Evolutionary conservation across 2,888 invertebrate species (phyloP).

Genomic region (Aromia moschata): DNA sequence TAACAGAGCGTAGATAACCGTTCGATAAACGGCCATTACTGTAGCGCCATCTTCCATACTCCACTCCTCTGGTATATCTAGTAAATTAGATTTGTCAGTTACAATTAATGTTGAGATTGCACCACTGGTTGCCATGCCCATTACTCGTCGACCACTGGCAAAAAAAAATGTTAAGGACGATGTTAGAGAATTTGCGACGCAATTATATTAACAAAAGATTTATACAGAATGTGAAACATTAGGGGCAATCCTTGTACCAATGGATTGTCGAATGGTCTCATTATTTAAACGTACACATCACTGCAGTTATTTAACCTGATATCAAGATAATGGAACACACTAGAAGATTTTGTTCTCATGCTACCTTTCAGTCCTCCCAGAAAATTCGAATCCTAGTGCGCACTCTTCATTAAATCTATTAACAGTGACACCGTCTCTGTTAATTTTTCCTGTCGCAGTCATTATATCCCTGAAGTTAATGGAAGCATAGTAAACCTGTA

Average conservation of each 20-base stretch:
- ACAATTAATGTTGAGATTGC: constrained; percentile 71
- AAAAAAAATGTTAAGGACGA: constrained; percentile 6
- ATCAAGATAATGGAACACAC: no score
- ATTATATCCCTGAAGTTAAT: constrained; percentile 79
- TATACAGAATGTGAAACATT: no score
- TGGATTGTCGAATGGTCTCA: no score
- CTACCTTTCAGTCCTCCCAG: constrained; percentile 60
- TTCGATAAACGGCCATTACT: constrained; percentile 77
- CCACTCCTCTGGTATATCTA: constrained; percentile 75
- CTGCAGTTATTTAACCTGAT: no score
- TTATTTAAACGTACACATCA: no score
- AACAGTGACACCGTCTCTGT: constrained; percentile 79
- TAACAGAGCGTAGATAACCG: constrained; percentile 64
- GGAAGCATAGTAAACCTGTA: constrained; percentile 30
- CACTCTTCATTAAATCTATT: constrained; percentile 71
- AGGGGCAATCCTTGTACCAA: no score
- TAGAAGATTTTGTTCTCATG: no score
- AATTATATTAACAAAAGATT: no score
- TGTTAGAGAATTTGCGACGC: no score
- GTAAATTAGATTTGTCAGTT: constrained; percentile 65
- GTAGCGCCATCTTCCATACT: constrained; percentile 78
- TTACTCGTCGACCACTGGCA: constrained; percentile 70
- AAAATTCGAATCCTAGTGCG: constrained; percentile 74
- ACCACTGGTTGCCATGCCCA: constrained; percentile 70
- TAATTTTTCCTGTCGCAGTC: constrained; percentile 89